Conservation (phyloP, 2,113 vertebrate genomes). For the Scopus umbretta region DNA sequence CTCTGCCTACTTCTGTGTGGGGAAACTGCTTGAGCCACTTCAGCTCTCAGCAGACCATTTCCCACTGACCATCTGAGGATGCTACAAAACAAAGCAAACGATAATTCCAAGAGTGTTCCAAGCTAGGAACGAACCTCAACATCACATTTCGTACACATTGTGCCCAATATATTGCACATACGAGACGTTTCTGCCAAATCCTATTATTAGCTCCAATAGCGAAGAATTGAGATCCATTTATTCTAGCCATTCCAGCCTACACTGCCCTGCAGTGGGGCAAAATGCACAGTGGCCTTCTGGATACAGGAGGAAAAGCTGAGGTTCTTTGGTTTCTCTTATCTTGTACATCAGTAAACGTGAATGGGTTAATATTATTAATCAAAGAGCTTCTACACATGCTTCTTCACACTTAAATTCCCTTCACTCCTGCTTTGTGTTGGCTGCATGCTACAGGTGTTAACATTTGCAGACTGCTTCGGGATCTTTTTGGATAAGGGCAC, state of each 20-base stretch:
- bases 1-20: background rate
- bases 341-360: background rate
- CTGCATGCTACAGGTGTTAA: background rate
- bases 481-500: background rate
- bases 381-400: background rate
- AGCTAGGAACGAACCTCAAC: background rate
- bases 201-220: background rate
- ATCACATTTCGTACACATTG: fast-evolving
- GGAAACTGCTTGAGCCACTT: background rate
- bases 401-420: background rate
- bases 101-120: background rate
- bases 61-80: background rate
- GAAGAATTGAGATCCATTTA: background rate
- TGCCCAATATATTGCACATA: background rate
- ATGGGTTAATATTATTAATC: background rate
- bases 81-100: background rate
- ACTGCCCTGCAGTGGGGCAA: background rate
- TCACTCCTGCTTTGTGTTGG: background rate
- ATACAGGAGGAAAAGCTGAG: background rate
- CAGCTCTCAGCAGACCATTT: background rate
- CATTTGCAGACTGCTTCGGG: background rate
- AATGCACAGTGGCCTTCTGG: background rate
- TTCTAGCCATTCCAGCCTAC: background rate
- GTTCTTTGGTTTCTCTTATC: background rate
- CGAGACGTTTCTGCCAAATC: background rate